Conservation (phyloP, 2,888 invertebrate species). For the Pollenia amentaria region DNA sequence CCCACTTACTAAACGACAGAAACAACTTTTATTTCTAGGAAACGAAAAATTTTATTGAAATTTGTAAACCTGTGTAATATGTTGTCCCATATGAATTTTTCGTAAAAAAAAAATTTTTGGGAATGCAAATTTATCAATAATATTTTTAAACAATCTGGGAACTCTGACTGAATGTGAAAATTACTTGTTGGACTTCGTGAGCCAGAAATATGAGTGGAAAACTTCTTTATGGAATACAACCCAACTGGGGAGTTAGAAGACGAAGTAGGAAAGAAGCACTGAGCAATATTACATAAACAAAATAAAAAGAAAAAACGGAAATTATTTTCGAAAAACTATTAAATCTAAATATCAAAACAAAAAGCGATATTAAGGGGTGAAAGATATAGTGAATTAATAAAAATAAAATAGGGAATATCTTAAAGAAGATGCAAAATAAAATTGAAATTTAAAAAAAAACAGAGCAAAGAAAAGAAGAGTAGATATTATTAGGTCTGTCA, state of each 20-base stretch:
- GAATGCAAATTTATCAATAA: too few species aligned
- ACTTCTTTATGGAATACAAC: neutral
- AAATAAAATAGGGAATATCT: neutral
- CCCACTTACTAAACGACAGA: too few species aligned
- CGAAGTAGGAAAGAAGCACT: neutral
- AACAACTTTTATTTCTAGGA: too few species aligned
- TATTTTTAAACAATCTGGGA: too few species aligned
- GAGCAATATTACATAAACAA: constrained; percentile 48
- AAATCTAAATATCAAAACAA: constrained; percentile 54
- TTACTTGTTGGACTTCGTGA: too few species aligned
- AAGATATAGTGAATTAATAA: too few species aligned
- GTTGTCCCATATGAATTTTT: too few species aligned
- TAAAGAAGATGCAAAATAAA: neutral
- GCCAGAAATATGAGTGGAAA: too few species aligned
- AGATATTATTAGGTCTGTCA: neutral
- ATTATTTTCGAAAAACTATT: constrained; percentile 73
- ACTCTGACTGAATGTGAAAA: too few species aligned
- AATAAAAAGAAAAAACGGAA: constrained; percentile 66
- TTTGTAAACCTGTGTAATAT: too few species aligned
- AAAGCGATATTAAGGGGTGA: neutral
- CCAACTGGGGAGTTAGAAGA: neutral
- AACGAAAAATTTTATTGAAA: too few species aligned
- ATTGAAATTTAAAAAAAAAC: constrained; percentile 11
- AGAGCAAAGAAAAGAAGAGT: neutral
- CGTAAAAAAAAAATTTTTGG: too few species aligned